Base-by-base conservation (phyloP, 30 jellyfish, hydroid and myxozoan genomes). In the Euphysa ruthae region DNA sequence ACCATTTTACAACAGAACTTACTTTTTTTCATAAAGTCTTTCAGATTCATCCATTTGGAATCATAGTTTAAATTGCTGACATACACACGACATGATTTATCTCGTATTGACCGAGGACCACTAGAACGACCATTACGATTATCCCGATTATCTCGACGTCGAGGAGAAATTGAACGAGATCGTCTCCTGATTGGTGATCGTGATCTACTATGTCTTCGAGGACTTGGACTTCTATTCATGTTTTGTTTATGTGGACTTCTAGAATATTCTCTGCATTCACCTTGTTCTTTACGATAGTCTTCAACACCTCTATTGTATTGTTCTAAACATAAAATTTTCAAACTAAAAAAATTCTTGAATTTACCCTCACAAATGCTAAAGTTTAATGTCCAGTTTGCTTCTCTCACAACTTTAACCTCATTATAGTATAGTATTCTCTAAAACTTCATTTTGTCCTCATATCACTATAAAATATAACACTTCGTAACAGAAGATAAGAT, bases 1-100 rank as follows among this genome's bases (percentile, higher is more conserved):
- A n/a, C n/a, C n/a, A n/a, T n/a, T n/a, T n/a, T n/a, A n/a, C n/a
- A n/a, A n/a, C n/a, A n/a, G n/a, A n/a, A 26, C 82, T 28, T 63
- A 88, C 98, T 91, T 70, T 88, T 88, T 63, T 84, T 88, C 98
- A 88, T 88, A 21, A 88, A 55, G 56, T 88, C 98, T 70, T 88
- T 88, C 49, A 88, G 83, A 58, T 88, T 92, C 68, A 74, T 89
- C 98, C 98, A 88, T 61, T 71, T 80, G 54, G 85, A 35, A 21
- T 88, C 93, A 63, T 74, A 88, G 16, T 89, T 89, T 22, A 88
- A 44, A 70, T 88, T 88, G 19, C 88, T 88, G 0, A 88, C 95
- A 72, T 88, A 88, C 19, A 88, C 98, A 34, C 98, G 38, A 35
- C 93, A 88, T 13, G 82, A 84, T 30, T 79, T 71, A 29, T 83